Evolutionary conservation across 2,888 invertebrate species (phyloP).

Genomic region (Perithous albicinctus): DNA sequence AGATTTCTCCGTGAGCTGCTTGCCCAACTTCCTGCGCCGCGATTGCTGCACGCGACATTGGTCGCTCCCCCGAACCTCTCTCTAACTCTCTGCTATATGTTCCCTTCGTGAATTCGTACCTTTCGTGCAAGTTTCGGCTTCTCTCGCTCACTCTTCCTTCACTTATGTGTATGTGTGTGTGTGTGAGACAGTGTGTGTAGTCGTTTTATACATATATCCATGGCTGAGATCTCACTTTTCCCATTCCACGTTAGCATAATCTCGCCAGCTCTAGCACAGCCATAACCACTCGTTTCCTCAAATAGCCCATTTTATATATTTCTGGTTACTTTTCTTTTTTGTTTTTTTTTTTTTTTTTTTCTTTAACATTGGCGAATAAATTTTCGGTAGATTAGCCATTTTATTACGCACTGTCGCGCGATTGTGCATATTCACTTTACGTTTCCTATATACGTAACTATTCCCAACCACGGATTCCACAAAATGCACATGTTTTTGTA

Average conservation of each 20-base stretch:
- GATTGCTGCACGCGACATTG: constrained; percentile 66
- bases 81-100: constrained; percentile 21
- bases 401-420: too few species aligned
- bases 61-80: constrained; percentile 36
- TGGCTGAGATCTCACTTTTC: constrained; percentile 36
- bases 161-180: too few species aligned
- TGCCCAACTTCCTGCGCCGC: constrained; percentile 63
- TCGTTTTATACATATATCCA: not conserved
- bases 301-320: not conserved
- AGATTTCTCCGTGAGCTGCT: constrained; percentile 61
- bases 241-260: constrained; percentile 26
- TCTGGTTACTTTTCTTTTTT: not conserved
- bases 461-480: constrained; percentile 15
- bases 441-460: not conserved
- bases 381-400: too few species aligned
- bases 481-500: not conserved
- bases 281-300: not conserved
- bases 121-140: constrained; percentile 16
- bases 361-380: too few species aligned
- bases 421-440: not conserved
- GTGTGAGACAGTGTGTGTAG: too few species aligned
- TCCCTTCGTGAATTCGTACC: constrained; percentile 43
- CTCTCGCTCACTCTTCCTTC: constrained; percentile 10
- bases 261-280: constrained; percentile 5
- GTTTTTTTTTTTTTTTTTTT: too few species aligned